These are phyloP conservation scores for Malacoctenus gilli DNA, from an alignment of 2,797 vertebrate genomes.

Conservation along the genomic window DNA sequence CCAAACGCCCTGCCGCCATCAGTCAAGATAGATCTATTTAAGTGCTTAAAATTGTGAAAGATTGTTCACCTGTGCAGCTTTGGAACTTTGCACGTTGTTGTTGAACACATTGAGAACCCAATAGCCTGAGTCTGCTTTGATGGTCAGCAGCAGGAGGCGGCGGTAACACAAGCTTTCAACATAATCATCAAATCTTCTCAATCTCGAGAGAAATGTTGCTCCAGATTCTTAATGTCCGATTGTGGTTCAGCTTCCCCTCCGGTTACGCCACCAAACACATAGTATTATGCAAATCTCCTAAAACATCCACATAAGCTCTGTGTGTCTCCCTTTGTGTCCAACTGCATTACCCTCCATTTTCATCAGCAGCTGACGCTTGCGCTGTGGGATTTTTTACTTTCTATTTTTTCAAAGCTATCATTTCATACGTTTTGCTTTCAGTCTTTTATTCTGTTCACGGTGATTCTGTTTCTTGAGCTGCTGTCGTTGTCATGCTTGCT, in stretches of 20 bases:
- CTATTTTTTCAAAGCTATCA: slow-evolving; percentile 33
- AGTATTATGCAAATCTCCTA: slow-evolving; percentile 41
- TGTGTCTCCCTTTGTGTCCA: slow-evolving; percentile 21
- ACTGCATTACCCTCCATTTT: slow-evolving; percentile 28
- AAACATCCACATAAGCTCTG: slow-evolving; percentile 39
- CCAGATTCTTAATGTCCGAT: background rate
- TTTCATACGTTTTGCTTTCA: slow-evolving; percentile 19
- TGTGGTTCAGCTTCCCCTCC: slow-evolving; percentile 8
- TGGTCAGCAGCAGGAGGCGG: no score
- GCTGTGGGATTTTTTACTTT: slow-evolving; percentile 21
- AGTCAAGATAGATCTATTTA: no score
- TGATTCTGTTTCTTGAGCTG: slow-evolving; percentile 27
- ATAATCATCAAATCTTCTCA: background rate
- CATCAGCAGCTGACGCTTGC: slow-evolving; percentile 7
- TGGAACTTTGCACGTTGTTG: no score
- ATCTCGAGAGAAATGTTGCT: background rate
- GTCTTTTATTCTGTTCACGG: slow-evolving; percentile 9
- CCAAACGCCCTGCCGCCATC: no score
- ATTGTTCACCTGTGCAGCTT: no score
- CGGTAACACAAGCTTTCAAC: no score
- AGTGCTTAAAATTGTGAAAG: no score
- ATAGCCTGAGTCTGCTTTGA: no score
- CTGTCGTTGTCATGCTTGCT: slow-evolving; percentile 48
- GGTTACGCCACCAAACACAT: slow-evolving; percentile 7
- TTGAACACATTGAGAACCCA: no score